A percentile compares a stretch with the other conserved stretches of the same genome.
These are phyloP conservation scores for Stenchaetothrips biformis DNA, from an alignment of 2,888 invertebrate species.

Conservation along the genomic window DNA sequence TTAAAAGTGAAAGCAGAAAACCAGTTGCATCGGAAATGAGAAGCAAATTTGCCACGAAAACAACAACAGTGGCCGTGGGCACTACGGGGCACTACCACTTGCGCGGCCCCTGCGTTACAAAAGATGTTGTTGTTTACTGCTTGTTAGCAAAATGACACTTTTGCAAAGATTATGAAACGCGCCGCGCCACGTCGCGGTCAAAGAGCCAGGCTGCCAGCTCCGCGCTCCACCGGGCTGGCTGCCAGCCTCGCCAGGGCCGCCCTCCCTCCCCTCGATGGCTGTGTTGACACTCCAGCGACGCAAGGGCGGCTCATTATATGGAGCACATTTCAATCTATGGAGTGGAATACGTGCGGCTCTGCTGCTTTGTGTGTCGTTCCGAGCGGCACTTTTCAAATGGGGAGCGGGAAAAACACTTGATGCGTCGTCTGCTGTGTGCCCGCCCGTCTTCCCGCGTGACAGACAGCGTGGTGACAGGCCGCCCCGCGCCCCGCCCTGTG, in stretches of 20 bases:
- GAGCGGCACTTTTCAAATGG: conserved; percentile 19
- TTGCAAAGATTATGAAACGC: conserved; percentile 8
- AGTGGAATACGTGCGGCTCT: background rate
- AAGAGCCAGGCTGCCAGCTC: too few relatives aligned
- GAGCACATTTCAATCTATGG: conserved; percentile 23
- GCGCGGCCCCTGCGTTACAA: too few relatives aligned
- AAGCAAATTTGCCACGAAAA: background rate
- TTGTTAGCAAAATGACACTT: background rate
- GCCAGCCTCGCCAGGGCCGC: background rate
- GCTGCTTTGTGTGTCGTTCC: background rate
- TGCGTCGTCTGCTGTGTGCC: background rate
- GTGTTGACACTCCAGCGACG: conserved; percentile 10
- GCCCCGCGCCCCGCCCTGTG: too few relatives aligned
- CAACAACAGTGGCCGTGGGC: background rate
- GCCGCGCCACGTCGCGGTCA: background rate
- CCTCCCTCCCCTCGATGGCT: background rate
- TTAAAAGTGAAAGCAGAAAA: too few relatives aligned
- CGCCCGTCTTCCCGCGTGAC: background rate
- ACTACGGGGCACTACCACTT: too few relatives aligned
- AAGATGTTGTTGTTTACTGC: background rate
- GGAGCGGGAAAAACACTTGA: conserved; percentile 7
- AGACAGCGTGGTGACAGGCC: too few relatives aligned
- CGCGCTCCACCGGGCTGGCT: too few relatives aligned
- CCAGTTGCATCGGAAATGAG: too few relatives aligned
- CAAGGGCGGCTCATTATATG: conserved; percentile 13